Evolutionary conservation across 2,797 vertebrate genomes (phyloP).

Genomic region (Xiphorhynchus erythropygius): DNA sequence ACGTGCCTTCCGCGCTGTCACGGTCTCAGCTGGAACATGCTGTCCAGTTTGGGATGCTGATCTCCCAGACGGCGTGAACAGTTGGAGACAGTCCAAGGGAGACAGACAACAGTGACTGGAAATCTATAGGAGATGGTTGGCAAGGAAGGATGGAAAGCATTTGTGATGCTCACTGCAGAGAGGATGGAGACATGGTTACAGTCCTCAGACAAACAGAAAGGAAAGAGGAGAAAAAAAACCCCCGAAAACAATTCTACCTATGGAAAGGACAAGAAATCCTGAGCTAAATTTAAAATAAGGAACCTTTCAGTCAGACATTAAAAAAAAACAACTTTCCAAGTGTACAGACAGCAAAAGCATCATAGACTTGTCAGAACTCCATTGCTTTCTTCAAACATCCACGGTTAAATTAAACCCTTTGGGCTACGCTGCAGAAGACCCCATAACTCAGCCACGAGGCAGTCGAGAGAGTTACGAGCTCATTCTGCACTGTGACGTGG

Average conservation of each 20-base stretch:
- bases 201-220: neutral
- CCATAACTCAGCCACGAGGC: slow-evolving; percentile 11
- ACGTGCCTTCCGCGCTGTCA: accelerated
- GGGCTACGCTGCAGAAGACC: neutral
- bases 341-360: neutral
- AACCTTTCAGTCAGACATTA: neutral
- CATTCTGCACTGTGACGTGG: slow-evolving; percentile 11
- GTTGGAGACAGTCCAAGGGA: slow-evolving; percentile 37
- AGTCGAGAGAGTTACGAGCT: slow-evolving; percentile 48
- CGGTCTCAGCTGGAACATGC: neutral
- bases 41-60: slow-evolving; percentile 15
- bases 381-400: slow-evolving; percentile 9
- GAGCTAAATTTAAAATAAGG: neutral
- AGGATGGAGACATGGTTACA: neutral
- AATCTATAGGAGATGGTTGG: slow-evolving; percentile 36
- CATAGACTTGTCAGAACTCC: neutral
- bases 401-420: slow-evolving; percentile 53
- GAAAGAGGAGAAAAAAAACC: accelerated
- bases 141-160: neutral
- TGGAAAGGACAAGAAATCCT: neutral
- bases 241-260: neutral
- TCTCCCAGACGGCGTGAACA: neutral
- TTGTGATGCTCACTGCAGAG: neutral
- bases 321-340: neutral
- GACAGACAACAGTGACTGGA: slow-evolving; percentile 22